These are phyloP conservation scores for Antedon mediterranea DNA, from an alignment of 53 echinoderm and acorn worm species.

Conservation along the genomic window DNA sequence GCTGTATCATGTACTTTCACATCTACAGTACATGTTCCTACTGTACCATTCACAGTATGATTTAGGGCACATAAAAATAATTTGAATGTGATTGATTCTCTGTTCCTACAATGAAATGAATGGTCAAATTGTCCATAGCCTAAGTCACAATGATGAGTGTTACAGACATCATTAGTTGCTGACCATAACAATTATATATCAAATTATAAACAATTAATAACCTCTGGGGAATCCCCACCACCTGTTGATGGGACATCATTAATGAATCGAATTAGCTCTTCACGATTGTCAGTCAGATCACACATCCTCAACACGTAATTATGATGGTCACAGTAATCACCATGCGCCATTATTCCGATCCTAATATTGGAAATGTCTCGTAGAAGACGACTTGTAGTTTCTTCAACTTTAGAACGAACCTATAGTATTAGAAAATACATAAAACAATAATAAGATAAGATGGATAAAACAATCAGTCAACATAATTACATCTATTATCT, in stretches of 20 bases:
- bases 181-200: neutral
- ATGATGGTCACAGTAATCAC: constrained; percentile 41
- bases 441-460: too few relatives aligned
- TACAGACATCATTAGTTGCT: neutral
- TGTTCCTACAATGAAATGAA: too few relatives aligned
- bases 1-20: too few relatives aligned
- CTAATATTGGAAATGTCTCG: constrained; percentile 65
- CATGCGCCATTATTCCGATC: constrained; percentile 73
- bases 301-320: constrained; percentile 34
- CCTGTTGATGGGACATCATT: constrained; percentile 30
- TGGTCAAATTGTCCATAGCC: too few relatives aligned
- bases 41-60: too few relatives aligned
- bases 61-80: too few relatives aligned
- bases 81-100: too few relatives aligned
- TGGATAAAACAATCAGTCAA: too few relatives aligned
- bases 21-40: too few relatives aligned
- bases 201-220: neutral
- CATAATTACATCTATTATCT: too few relatives aligned
- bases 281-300: constrained; percentile 32
- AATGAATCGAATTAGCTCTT: constrained; percentile 35
- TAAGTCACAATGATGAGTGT: neutral
- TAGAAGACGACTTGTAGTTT: constrained; percentile 32
- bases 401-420: constrained; percentile 23
- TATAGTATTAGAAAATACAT: too few relatives aligned
- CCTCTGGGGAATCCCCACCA: constrained; percentile 20